Percentiles rank a stretch among this genome's conserved stretches.
These are phyloP conservation scores for Onychostruthus taczanowskii DNA, from an alignment of 2,113 vertebrate genomes.

Conservation along the genomic window DNA sequence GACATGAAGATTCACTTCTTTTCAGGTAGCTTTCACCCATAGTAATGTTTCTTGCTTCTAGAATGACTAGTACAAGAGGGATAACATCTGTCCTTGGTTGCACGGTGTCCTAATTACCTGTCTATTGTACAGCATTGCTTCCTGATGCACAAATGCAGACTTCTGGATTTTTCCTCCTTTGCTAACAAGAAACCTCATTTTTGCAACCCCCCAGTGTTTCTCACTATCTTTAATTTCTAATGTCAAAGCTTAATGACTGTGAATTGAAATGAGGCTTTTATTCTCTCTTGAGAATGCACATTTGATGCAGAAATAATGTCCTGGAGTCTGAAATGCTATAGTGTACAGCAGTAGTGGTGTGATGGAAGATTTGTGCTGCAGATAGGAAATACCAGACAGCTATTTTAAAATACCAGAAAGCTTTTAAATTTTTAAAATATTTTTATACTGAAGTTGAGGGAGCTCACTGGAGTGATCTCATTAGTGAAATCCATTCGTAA, in stretches of 20 bases:
- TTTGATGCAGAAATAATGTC: background rate
- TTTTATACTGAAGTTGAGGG: background rate
- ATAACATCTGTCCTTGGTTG: conserved; percentile 19
- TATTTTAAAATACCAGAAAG: background rate
- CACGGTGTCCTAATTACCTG: background rate
- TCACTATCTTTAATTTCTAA: conserved; percentile 8
- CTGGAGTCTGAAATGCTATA: background rate
- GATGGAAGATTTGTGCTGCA: background rate
- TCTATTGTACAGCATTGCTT: background rate
- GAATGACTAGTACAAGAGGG: conserved; percentile 48
- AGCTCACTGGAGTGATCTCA: background rate
- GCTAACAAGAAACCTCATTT: background rate
- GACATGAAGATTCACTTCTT: conserved; percentile 59
- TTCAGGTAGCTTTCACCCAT: conserved; percentile 66
- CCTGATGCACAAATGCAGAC: background rate
- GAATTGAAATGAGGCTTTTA: conserved; percentile 20
- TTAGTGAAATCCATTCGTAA: background rate
- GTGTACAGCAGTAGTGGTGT: background rate
- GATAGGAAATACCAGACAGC: background rate
- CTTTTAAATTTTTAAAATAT: background rate
- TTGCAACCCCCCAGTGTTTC: background rate
- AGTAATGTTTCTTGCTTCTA: conserved; percentile 65
- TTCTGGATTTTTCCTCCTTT: background rate
- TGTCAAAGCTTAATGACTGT: background rate
- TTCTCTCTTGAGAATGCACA: background rate